Percentiles rank a stretch among this genome's conserved stretches.
Conservation (phyloP, 2,888 invertebrate species). For the Drosophila robusta region DNA sequence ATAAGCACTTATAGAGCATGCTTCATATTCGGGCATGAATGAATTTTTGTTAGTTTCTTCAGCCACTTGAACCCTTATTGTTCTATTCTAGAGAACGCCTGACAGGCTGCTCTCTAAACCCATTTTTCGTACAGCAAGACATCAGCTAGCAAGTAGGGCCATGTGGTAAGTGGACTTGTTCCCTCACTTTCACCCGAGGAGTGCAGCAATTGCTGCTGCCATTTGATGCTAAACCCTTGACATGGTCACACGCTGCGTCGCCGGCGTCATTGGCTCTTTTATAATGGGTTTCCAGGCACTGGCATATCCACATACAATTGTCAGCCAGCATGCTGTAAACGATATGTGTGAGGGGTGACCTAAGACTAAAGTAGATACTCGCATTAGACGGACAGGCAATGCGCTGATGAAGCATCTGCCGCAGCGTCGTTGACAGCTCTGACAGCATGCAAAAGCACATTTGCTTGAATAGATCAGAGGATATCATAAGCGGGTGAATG, state of each 20-base stretch:
- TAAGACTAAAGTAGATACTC: slow-evolving; percentile 41
- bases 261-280: slow-evolving; percentile 39
- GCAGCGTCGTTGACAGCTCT: slow-evolving; percentile 47
- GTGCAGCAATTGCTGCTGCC: slow-evolving; percentile 37
- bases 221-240: slow-evolving; percentile 54
- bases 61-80: slow-evolving; percentile 24
- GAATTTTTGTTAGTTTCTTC: slow-evolving; percentile 21
- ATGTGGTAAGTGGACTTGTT: slow-evolving; percentile 38
- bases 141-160: slow-evolving; percentile 16
- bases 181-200: slow-evolving; percentile 25
- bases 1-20: not conserved
- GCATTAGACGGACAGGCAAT: slow-evolving; percentile 43
- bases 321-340: slow-evolving; percentile 33
- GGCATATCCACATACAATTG: slow-evolving; percentile 30
- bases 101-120: slow-evolving; percentile 38
- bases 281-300: slow-evolving; percentile 37
- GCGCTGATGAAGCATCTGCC: slow-evolving; percentile 46
- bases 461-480: slow-evolving; percentile 43
- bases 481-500: slow-evolving; percentile 9
- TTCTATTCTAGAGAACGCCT: slow-evolving; percentile 26
- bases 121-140: slow-evolving; percentile 43
- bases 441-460: slow-evolving; percentile 56
- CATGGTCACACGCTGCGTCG: slow-evolving; percentile 59
- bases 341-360: slow-evolving; percentile 44
- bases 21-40: slow-evolving; percentile 33